These are phyloP conservation scores for Microchirus variegatus DNA, from an alignment of 2,797 vertebrate species.

Conservation along the genomic window DNA sequence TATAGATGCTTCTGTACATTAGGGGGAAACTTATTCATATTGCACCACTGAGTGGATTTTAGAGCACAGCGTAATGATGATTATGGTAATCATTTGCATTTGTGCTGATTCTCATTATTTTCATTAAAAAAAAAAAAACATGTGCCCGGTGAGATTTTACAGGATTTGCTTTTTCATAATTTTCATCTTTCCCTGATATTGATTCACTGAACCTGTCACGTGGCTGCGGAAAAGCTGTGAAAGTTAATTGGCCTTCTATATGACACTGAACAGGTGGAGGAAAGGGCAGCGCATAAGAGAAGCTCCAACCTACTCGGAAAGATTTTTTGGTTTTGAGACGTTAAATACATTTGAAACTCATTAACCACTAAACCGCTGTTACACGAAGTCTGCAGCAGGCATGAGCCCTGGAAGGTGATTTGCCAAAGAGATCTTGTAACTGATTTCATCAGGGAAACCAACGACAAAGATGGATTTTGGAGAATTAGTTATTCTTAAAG, in stretches of 20 bases:
- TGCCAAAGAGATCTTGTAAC: no score
- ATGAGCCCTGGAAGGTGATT: no score
- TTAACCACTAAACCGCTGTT: no score
- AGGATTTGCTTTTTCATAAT: constrained; percentile 28
- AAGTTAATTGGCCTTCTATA: constrained; percentile 68
- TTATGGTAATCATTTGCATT: constrained; percentile 33
- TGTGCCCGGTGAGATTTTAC: constrained; percentile 13
- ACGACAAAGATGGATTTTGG: no score
- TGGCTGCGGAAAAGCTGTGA: constrained; percentile 38
- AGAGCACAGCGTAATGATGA: constrained; percentile 14
- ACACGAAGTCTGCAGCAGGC: no score
- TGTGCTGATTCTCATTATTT: constrained; percentile 30
- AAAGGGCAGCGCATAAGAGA: constrained; percentile 43
- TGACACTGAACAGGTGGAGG: constrained; percentile 42
- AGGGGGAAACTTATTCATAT: constrained; percentile 47
- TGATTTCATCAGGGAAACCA: no score
- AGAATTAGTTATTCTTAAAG: no score
- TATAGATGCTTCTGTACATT: constrained; percentile 41
- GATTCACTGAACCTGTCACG: constrained; percentile 34
- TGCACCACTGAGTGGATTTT: constrained; percentile 28
- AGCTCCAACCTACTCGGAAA: constrained; percentile 26
- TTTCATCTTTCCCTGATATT: constrained; percentile 23
- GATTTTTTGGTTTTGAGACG: constrained; percentile 23
- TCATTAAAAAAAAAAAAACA: constrained; percentile 16
- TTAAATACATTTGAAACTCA: constrained; percentile 20